These are phyloP conservation scores for Fregata magnificens DNA, from an alignment of 2,113 vertebrate species.

Conservation along the genomic window DNA sequence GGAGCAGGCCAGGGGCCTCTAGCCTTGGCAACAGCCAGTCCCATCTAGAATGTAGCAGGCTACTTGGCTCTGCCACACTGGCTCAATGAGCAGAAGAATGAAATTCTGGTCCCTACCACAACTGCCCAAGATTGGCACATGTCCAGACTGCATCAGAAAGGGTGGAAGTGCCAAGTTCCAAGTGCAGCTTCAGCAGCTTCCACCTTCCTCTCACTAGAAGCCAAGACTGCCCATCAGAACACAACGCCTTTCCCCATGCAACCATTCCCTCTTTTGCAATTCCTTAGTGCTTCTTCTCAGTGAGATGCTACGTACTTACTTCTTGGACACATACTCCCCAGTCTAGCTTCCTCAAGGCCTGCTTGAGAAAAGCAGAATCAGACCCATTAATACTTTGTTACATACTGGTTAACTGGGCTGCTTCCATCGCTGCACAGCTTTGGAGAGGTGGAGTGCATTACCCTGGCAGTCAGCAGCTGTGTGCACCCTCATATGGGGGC, in stretches of 20 bases:
- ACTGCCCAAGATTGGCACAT: accelerated
- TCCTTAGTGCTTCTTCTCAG: background rate
- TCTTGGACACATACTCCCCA: background rate
- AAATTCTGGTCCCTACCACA: background rate
- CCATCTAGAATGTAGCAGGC: background rate
- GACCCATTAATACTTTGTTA: background rate
- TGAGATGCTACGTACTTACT: accelerated
- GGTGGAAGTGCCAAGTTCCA: background rate
- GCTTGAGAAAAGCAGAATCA: background rate
- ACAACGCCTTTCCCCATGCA: accelerated
- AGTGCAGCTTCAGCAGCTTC: background rate
- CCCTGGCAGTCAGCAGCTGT: background rate
- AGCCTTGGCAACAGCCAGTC: background rate
- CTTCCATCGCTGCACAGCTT: background rate
- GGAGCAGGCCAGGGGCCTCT: background rate
- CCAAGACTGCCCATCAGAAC: background rate
- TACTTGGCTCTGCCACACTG: background rate
- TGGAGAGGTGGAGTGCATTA: background rate
- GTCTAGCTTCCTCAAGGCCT: background rate
- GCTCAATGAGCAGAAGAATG: background rate
- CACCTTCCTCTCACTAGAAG: background rate
- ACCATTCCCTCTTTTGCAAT: background rate
- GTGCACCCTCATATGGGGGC: accelerated
- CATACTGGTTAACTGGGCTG: background rate
- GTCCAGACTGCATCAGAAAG: background rate